Percentiles rank a stretch among this genome's conserved stretches.
phyloP scores from a whole-genome alignment of 1,140 invertebrate genomes.

The Formica exsecta region DNA sequence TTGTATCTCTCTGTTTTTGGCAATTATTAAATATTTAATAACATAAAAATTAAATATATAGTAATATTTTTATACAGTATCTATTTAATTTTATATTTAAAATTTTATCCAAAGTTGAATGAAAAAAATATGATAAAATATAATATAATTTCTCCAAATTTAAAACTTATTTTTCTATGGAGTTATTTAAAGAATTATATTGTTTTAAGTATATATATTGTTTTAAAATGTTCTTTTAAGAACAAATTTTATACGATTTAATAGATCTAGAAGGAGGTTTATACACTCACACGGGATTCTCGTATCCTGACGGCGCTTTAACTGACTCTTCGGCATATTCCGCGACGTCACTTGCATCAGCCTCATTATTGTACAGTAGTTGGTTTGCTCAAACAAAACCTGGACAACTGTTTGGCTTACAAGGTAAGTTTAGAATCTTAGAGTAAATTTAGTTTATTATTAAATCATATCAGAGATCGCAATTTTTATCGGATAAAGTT shows the following conservation, averaged over 20 bases:
- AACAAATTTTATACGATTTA: neutral
- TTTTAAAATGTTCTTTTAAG: neutral
- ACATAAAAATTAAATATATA: conserved; percentile 9
- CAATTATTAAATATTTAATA: conserved; percentile 61
- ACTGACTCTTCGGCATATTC: conserved; percentile 78
- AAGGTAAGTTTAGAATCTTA: conserved; percentile 80
- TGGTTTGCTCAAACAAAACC: conserved; percentile 86
- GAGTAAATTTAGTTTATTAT: conserved; percentile 18
- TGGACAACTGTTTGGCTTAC: conserved; percentile 85
- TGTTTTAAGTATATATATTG: neutral
- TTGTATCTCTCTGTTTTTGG: conserved; percentile 66
- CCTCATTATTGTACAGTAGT: conserved; percentile 84
- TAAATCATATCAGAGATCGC: neutral
- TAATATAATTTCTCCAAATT: neutral
- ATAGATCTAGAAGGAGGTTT: conserved; percentile 57
- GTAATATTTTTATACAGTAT: neutral
- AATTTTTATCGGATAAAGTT: neutral
- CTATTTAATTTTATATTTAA: neutral
- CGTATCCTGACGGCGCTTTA: conserved; percentile 64
- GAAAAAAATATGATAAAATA: neutral
- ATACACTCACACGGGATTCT: conserved; percentile 62
- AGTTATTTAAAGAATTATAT: neutral
- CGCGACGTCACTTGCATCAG: conserved; percentile 83
- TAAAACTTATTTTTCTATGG: neutral
- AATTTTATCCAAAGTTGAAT: neutral